These are phyloP conservation scores for Dromas ardeola DNA, from an alignment of 2,113 vertebrate species.

Conservation along the genomic window DNA sequence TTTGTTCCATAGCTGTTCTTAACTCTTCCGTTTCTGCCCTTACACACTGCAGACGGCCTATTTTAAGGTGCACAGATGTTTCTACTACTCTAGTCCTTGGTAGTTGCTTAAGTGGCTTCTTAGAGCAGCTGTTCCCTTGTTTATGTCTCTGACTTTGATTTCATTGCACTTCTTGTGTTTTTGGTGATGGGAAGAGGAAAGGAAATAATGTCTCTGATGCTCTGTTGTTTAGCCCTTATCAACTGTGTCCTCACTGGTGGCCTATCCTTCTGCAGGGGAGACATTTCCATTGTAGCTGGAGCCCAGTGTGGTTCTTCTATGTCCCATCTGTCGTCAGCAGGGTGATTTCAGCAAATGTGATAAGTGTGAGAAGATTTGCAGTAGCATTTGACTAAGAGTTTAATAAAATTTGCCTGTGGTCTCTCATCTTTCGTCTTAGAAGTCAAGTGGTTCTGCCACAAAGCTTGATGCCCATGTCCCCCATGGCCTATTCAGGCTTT, in stretches of 20 bases:
- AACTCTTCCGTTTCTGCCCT: background rate
- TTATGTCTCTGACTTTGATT: background rate
- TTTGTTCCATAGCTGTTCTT: background rate
- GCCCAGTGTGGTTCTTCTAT: background rate
- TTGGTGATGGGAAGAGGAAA: background rate
- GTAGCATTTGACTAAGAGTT: background rate
- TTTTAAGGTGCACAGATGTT: conserved; percentile 58
- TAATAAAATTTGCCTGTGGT: background rate
- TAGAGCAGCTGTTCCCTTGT: conserved; percentile 47
- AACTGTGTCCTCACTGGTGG: background rate
- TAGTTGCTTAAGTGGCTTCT: conserved; percentile 30
- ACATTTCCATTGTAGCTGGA: background rate
- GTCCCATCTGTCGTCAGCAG: background rate
- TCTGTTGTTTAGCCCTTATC: background rate
- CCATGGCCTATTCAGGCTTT: background rate
- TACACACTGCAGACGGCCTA: background rate
- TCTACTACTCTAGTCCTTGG: background rate
- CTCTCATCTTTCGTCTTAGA: background rate
- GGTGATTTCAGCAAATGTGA: background rate
- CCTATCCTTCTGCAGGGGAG: background rate
- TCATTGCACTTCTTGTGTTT: background rate
- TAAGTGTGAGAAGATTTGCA: background rate
- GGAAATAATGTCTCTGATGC: background rate
- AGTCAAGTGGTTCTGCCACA: background rate
- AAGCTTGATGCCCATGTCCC: background rate